Percentiles rank a stretch among this genome's conserved stretches.
Evolutionary conservation across 2,888 invertebrate species (phyloP).

Genomic region (Drosophila birchii): DNA sequence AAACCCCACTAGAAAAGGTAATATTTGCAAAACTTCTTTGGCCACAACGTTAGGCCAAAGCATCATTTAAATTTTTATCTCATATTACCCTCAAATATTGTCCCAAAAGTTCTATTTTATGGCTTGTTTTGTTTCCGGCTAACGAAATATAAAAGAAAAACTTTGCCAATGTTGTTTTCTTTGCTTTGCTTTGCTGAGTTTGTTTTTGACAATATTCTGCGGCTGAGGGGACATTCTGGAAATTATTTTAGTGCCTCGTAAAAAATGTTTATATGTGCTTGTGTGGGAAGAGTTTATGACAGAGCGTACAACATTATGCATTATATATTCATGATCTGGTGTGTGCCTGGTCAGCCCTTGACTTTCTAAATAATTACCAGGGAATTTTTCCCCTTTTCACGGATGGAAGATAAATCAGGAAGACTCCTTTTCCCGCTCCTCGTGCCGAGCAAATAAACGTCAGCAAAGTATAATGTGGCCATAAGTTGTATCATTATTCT

Average conservation of each 20-base stretch:
- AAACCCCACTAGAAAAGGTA: not conserved
- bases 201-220: conserved; percentile 19
- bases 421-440: conserved; percentile 39
- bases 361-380: conserved; percentile 66
- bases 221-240: conserved; percentile 49
- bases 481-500: conserved; percentile 77
- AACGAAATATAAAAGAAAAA: conserved; percentile 32
- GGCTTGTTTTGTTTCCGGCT: conserved; percentile 60
- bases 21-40: not conserved
- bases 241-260: conserved; percentile 70
- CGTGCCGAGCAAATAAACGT: conserved; percentile 61
- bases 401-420: conserved; percentile 65
- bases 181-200: conserved; percentile 50
- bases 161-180: conserved; percentile 53
- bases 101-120: conserved; percentile 57
- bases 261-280: conserved; percentile 55
- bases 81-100: conserved; percentile 32
- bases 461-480: conserved; percentile 67
- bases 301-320: conserved; percentile 28
- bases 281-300: conserved; percentile 47
- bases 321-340: conserved; percentile 63
- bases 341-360: conserved; percentile 41
- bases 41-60: not conserved
- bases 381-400: conserved; percentile 28
- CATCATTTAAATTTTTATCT: conserved; percentile 19